phyloP scores from a whole-genome alignment of 2,113 vertebrate species.

The Atrichornis clamosus region DNA sequence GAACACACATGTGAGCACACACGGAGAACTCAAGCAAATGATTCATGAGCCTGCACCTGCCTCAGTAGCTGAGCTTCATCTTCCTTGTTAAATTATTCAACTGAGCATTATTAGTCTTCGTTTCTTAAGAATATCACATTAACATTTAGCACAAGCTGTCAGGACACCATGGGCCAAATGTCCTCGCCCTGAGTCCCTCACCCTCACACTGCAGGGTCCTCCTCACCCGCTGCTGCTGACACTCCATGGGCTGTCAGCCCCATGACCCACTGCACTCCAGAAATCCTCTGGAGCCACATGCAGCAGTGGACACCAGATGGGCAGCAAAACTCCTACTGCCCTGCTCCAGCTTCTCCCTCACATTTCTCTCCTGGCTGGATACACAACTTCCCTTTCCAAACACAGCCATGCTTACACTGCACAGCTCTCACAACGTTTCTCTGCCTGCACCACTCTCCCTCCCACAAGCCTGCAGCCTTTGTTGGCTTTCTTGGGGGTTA shows the following conservation, averaged over 20 bases:
- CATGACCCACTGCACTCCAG: background rate
- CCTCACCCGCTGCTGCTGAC: background rate
- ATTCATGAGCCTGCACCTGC: background rate
- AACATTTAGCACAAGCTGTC: background rate
- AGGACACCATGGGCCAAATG: background rate
- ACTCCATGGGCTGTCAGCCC: background rate
- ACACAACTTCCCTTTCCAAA: background rate
- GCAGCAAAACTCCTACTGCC: background rate
- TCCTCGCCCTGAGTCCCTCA: background rate
- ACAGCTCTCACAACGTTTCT: background rate
- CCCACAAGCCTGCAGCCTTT: background rate
- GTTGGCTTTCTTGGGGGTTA: background rate
- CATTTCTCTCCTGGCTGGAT: background rate
- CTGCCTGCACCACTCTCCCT: background rate
- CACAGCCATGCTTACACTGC: background rate
- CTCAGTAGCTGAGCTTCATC: background rate
- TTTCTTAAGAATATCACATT: background rate
- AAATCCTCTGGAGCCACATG: background rate
- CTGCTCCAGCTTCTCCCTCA: background rate
- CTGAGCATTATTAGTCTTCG: background rate
- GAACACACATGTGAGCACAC: background rate
- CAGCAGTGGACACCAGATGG: background rate
- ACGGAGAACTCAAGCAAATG: background rate
- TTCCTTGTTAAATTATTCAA: conserved; percentile 15
- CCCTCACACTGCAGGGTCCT: background rate